Percentiles rank a stretch among this genome's conserved stretches.
phyloP scores from a whole-genome alignment of 2,113 vertebrate genomes.

The Rafetus swinhoei region DNA sequence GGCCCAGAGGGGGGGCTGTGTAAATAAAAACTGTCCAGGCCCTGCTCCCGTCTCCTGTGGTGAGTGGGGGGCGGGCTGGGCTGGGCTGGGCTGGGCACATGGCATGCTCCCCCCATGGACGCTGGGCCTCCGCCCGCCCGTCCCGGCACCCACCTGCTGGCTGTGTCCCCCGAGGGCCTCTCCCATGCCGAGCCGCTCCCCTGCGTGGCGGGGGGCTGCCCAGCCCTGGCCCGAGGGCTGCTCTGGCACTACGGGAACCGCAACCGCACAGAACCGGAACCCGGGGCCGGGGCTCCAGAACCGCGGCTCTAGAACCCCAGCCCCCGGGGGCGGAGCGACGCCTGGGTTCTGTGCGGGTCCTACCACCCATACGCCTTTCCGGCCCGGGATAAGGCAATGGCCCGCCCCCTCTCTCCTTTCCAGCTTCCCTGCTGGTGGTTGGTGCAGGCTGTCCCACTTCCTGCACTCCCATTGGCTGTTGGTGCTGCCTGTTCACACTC shows the following conservation, averaged over 20 bases:
- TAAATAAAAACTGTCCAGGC: too few species aligned
- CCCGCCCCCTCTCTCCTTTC: background rate
- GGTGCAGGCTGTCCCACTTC: background rate
- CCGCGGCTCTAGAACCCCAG: background rate
- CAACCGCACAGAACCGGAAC: background rate
- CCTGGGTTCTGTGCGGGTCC: background rate
- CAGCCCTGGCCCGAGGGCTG: background rate
- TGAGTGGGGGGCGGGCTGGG: too few species aligned
- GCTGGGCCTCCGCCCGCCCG: too few species aligned
- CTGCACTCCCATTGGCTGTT: background rate
- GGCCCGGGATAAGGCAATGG: background rate
- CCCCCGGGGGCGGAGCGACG: background rate
- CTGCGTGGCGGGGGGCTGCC: background rate
- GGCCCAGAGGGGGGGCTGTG: too few species aligned
- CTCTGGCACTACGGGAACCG: background rate
- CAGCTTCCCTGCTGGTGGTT: background rate
- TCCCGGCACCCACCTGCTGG: background rate
- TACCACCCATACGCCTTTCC: too few species aligned
- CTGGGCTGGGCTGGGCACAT: rapidly evolving
- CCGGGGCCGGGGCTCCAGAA: background rate
- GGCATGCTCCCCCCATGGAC: too few species aligned
- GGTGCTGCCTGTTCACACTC: background rate
- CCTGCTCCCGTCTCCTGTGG: rapidly evolving
- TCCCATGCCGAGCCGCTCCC: background rate
- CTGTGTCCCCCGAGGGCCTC: background rate